Evolutionary conservation across 2,113 vertebrate species (phyloP).

Genomic region (Copsychus sechellarum): DNA sequence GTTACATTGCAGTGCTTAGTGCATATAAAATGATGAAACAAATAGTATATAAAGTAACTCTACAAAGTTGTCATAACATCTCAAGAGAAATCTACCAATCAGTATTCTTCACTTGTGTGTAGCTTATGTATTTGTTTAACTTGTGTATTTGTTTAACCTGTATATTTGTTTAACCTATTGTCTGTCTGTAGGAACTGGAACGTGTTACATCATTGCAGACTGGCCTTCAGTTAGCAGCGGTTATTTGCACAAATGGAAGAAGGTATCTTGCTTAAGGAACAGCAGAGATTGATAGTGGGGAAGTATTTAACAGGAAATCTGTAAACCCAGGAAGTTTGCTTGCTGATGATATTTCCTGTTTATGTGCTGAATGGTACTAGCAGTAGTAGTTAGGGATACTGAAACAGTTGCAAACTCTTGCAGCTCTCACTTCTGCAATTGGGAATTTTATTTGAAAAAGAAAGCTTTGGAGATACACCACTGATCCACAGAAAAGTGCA

Average conservation of each 20-base stretch:
- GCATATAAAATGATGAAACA: not conserved
- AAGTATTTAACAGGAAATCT: not conserved
- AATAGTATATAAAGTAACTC: not conserved
- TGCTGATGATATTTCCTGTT: not conserved
- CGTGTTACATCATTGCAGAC: conserved; percentile 92
- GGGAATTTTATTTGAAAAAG: not conserved
- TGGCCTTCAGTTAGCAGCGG: conserved; percentile 92
- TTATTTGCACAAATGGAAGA: conserved; percentile 95
- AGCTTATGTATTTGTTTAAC: not conserved
- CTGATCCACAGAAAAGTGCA: not conserved
- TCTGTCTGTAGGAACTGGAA: conserved; percentile 87
- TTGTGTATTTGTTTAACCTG: not conserved
- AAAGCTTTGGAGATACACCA: not conserved
- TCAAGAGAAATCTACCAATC: not conserved
- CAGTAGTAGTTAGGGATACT: not conserved
- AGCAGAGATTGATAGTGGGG: not conserved
- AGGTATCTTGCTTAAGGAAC: conserved; percentile 77
- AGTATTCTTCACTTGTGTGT: not conserved
- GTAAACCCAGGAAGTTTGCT: not conserved
- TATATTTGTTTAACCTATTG: not conserved
- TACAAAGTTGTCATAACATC: not conserved
- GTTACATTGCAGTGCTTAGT: not conserved
- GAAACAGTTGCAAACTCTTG: not conserved
- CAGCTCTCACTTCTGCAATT: not conserved
- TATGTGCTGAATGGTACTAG: not conserved